Conservation (phyloP, 2,888 invertebrate species). For the Pardosa pseudoannulata region DNA sequence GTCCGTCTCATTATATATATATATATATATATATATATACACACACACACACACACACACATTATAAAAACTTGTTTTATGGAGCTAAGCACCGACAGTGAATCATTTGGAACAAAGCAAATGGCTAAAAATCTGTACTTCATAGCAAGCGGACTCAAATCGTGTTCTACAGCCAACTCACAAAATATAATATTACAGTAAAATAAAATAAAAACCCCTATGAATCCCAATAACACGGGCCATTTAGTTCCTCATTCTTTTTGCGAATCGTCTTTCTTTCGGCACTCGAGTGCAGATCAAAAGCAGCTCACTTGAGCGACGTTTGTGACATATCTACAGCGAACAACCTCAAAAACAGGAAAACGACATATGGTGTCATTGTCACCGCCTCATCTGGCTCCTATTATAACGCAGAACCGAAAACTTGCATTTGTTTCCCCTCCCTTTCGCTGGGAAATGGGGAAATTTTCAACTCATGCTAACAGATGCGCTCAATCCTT, state of each 20-base stretch:
- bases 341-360: conserved; percentile 25
- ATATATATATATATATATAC: too few species aligned
- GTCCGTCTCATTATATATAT: too few species aligned
- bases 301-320: neutral
- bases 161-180: too few species aligned
- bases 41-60: too few species aligned
- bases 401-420: conserved; percentile 8
- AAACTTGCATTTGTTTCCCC: neutral
- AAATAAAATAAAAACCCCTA: too few species aligned
- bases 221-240: neutral
- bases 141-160: too few species aligned
- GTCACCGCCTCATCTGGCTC: conserved; percentile 33
- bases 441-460: neutral
- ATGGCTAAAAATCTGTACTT: too few species aligned
- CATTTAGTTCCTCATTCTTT: neutral
- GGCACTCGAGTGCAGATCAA: neutral
- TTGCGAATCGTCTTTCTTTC: neutral
- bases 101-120: too few species aligned
- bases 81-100: too few species aligned
- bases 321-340: neutral
- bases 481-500: neutral
- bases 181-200: too few species aligned
- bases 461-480: neutral
- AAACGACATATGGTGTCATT: conserved; percentile 59
- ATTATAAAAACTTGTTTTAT: too few species aligned